These are phyloP conservation scores for Cantharis rufa DNA, from an alignment of 2,888 invertebrate species.

Conservation along the genomic window DNA sequence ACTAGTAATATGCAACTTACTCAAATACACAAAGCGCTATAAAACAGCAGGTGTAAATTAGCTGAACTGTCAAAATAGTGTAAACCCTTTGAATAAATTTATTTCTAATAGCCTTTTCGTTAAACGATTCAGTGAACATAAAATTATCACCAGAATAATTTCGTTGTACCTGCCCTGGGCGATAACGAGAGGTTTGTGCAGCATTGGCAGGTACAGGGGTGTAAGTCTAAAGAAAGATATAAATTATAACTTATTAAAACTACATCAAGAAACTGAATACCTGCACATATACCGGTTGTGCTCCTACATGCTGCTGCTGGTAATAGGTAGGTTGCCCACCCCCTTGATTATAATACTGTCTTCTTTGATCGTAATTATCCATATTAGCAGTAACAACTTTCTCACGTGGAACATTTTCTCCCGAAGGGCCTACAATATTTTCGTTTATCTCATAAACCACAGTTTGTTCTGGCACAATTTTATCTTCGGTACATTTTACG, in stretches of 20 bases:
- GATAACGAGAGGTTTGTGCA: neutral
- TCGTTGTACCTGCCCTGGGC: neutral
- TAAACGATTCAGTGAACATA: constrained; percentile 15
- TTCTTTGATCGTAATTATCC: neutral
- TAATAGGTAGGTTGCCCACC: constrained; percentile 4
- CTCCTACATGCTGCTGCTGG: constrained; percentile 1
- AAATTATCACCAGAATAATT: neutral
- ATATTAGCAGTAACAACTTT: neutral
- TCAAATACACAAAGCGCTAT: constrained; percentile 55
- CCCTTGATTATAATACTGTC: neutral
- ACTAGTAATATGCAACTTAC: constrained; percentile 35
- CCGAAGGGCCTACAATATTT: neutral
- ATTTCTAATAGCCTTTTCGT: constrained; percentile 40
- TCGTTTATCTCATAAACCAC: neutral
- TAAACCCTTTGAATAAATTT: constrained; percentile 61
- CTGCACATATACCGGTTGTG: constrained; percentile 8
- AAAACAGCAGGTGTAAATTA: constrained; percentile 57
- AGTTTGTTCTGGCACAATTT: neutral
- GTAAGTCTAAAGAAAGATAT: neutral
- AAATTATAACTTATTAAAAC: neutral
- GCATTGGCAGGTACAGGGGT: neutral
- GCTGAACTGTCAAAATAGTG: constrained; percentile 59
- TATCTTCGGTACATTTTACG: neutral
- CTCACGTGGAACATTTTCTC: neutral
- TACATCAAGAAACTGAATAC: neutral